A percentile compares a stretch with the other conserved stretches of the same genome.
These are phyloP conservation scores for Mythimna vitellina DNA, from an alignment of 2,888 invertebrate species.

Conservation along the genomic window DNA sequence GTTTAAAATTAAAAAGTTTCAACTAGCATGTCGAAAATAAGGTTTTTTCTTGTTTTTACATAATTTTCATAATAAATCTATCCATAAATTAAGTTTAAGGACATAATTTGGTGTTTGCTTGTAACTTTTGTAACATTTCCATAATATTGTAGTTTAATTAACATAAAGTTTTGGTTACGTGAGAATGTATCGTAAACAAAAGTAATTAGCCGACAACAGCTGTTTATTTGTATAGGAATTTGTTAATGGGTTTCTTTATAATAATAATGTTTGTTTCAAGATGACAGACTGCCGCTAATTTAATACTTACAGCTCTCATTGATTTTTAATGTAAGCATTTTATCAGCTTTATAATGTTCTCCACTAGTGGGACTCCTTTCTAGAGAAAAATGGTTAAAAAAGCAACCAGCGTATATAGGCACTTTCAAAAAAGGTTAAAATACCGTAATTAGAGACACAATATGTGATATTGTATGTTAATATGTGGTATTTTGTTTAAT, in stretches of 20 bases:
- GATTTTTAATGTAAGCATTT: too few relatives aligned
- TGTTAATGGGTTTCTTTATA: background rate
- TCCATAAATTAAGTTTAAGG: slow-evolving; percentile 5
- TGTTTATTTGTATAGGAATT: too few relatives aligned
- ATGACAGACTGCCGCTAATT: background rate
- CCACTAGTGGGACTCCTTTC: too few relatives aligned
- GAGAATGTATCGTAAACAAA: background rate
- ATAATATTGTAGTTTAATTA: slow-evolving; percentile 7
- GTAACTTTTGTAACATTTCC: background rate
- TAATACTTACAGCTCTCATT: too few relatives aligned
- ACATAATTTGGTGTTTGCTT: slow-evolving; percentile 11
- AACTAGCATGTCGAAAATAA: background rate
- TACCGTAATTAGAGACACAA: too few relatives aligned
- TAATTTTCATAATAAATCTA: background rate
- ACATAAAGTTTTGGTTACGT: slow-evolving; percentile 14
- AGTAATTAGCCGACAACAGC: background rate
- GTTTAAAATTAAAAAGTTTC: background rate
- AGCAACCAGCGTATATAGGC: too few relatives aligned
- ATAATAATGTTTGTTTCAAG: background rate
- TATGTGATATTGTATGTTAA: too few relatives aligned
- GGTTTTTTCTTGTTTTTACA: background rate
- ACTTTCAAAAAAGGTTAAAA: too few relatives aligned
- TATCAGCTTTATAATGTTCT: too few relatives aligned
- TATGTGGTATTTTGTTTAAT: too few relatives aligned
- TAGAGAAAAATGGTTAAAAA: too few relatives aligned